Conservation (phyloP, 2,113 vertebrate species). For the Phoxinus phoxinus region DNA sequence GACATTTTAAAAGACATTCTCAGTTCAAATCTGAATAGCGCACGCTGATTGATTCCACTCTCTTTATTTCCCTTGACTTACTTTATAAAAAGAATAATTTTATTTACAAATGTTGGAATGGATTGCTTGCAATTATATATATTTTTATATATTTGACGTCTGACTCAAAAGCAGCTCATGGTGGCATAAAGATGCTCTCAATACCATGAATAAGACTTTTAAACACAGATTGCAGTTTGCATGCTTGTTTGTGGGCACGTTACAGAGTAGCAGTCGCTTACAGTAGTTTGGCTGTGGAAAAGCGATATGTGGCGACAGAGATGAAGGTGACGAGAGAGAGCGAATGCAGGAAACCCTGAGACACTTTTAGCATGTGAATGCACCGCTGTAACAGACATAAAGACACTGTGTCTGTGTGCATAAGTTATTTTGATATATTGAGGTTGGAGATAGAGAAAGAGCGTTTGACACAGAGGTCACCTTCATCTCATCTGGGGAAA, state of each 20-base stretch:
- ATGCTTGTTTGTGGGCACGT: background rate
- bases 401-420: conserved; percentile 22
- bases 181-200: background rate
- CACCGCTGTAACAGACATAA: conserved; percentile 14
- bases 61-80: background rate
- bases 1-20: background rate
- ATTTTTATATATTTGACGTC: background rate
- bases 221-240: background rate
- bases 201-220: background rate
- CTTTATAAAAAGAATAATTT: background rate
- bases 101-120: background rate
- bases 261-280: background rate
- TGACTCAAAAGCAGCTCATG: background rate
- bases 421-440: background rate
- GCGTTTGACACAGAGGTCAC: conserved; percentile 70
- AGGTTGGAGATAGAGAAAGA: conserved; percentile 25
- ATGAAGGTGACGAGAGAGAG: conserved; percentile 1
- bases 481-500: conserved; percentile 72
- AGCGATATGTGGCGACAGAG: background rate
- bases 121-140: background rate
- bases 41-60: background rate
- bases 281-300: background rate
- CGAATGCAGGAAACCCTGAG: background rate
- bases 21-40: background rate
- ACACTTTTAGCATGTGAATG: conserved; percentile 27